Base-by-base conservation (phyloP, 2,888 invertebrate species). In the Falcaria lacertinaria region DNA sequence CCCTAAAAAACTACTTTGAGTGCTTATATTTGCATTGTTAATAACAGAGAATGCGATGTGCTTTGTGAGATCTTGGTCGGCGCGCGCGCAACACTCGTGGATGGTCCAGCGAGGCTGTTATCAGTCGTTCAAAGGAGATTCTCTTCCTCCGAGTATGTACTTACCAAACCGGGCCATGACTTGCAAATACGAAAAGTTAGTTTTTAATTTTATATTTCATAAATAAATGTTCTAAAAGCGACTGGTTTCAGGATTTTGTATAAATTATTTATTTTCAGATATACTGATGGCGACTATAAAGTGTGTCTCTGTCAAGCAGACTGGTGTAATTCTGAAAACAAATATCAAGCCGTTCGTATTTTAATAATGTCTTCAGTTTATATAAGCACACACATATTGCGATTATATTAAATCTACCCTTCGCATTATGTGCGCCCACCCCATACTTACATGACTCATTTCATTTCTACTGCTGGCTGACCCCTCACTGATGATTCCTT, bases 91-190 rank as follows among this genome's bases (percentile, higher is more conserved):
- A 14, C 75, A 80, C 48, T 71, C 83, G 6, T 88, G 88, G 88
- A 73, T 87, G 43, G 83, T 88, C 34, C 88, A 89, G 58, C 68
- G 89, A 41, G 89, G 89, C 4, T 89, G 89, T 58, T 88, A 88
- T 56, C 62, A 66, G 44, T 42, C 71, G 4, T 39, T 41, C 16
- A 42, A 47, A 7, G 68, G 69, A 1, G 84, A 85, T 45, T 51
- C 63, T 1, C 56, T 80, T 17, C 75, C 74, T 5, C 58, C 57
- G 34, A 50, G 68, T 2, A 53, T 85, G 59, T 56, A 50, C 32
- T 52, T 60, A 1, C 81, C 83, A 2, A 77, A 68, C 1, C 68
- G 84, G 57, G 60, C 84, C 4, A 85, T 86, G 84, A 57, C 76
- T 25, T 88, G 88, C 54, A 80, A 66, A 56, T 61, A 59, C 11